A percentile compares a stretch with the other conserved stretches of the same genome.
These are phyloP conservation scores for Spea bombifrons DNA, from an alignment of 2,113 vertebrate genomes.

Conservation along the genomic window DNA sequence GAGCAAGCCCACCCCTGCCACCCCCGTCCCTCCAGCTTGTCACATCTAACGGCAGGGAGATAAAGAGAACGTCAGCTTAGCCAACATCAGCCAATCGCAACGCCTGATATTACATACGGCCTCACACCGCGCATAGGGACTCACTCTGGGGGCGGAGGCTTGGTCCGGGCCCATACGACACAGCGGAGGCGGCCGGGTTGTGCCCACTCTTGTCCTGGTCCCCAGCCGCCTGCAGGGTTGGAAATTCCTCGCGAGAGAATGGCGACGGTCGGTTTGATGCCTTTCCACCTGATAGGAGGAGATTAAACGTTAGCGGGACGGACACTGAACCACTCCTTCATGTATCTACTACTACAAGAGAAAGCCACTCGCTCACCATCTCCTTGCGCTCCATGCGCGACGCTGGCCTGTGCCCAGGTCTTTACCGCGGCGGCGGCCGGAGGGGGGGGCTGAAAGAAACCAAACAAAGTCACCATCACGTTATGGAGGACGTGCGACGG, in stretches of 20 bases:
- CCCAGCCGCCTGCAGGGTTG: constrained; percentile 96
- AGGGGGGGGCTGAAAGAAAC: constrained; percentile 65
- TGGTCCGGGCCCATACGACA: constrained; percentile 96
- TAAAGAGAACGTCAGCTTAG: not conserved
- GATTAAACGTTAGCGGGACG: no score
- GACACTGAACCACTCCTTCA: no score
- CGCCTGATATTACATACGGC: not conserved
- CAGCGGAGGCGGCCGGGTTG: constrained; percentile 92
- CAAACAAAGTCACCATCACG: no score
- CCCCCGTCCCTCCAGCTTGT: constrained; percentile 93
- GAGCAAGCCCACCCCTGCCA: constrained; percentile 73
- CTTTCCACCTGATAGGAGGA: constrained; percentile 79
- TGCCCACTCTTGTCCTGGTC: constrained; percentile 94
- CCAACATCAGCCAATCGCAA: not conserved
- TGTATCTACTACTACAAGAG: no score
- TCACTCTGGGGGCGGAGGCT: constrained; percentile 95
- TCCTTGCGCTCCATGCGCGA: constrained; percentile 89
- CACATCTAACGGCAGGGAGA: constrained; percentile 66
- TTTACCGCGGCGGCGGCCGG: constrained; percentile 76
- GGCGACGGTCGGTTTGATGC: constrained; percentile 93
- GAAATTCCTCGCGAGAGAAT: constrained; percentile 99
- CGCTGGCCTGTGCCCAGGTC: constrained; percentile 92
- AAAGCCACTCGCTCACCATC: constrained; percentile 73
- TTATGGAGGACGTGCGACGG: no score
- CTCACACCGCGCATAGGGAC: constrained; percentile 28